Conservation (phyloP, 2,113 vertebrate genomes). For the Archilochus colubris region DNA sequence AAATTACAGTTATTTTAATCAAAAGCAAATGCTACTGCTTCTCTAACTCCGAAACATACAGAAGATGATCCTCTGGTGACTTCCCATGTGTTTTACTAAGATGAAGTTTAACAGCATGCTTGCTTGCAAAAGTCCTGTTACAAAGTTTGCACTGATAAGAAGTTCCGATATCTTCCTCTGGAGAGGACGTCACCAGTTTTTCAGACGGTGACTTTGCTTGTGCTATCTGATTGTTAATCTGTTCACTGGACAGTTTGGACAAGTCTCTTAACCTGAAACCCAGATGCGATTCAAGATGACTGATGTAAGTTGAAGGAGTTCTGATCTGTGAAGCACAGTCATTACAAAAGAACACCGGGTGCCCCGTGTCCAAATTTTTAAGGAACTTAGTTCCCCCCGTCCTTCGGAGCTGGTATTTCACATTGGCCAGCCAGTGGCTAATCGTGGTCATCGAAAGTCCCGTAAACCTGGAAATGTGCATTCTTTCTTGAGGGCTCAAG, state of each 20-base stretch:
- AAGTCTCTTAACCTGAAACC: conserved; percentile 97
- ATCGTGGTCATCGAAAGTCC: conserved; percentile 99
- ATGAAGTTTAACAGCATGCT: conserved; percentile 98
- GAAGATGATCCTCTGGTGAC: conserved; percentile 97
- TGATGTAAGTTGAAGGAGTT: conserved; percentile 97
- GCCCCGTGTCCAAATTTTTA: conserved; percentile 98
- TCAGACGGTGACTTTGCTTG: conserved; percentile 95
- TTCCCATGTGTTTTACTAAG: conserved; percentile 99
- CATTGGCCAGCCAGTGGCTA: conserved; percentile 99
- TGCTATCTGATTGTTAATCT: conserved; percentile 91
- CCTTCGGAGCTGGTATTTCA: conserved; percentile 99
- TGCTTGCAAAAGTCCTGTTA: conserved; percentile 99
- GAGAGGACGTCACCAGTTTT: conserved; percentile 90
- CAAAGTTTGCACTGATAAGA: conserved; percentile 98
- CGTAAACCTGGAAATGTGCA: conserved; percentile 98
- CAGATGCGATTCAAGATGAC: conserved; percentile 97
- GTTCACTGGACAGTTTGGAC: conserved; percentile 94
- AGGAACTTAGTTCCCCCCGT: conserved; percentile 99
- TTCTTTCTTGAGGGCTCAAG: conserved; percentile 98
- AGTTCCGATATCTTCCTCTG: conserved; percentile 88
- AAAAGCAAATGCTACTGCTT: conserved; percentile 91
- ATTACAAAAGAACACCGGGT: conserved; percentile 99
- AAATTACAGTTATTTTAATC: conserved; percentile 68
- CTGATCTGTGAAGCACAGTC: conserved; percentile 99
- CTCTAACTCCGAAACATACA: conserved; percentile 95